Percentiles rank a stretch among this genome's conserved stretches.
Evolutionary conservation across 2,888 invertebrate genomes (phyloP).

Genomic region (Cryptocheilus praepositus): DNA sequence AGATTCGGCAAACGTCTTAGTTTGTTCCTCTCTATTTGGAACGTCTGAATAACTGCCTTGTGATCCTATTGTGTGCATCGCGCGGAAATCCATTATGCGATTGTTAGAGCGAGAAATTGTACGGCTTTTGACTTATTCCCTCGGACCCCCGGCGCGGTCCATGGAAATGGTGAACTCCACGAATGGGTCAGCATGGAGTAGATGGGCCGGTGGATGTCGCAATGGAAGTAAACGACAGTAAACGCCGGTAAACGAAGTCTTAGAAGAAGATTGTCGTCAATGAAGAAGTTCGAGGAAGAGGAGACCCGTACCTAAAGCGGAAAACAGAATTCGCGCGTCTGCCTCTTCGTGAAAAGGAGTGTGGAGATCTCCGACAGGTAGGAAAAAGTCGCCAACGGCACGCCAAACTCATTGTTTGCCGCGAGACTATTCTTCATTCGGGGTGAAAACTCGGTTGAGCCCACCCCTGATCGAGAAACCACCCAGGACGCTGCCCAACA

Average conservation of each 20-base stretch:
- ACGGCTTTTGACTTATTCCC: constrained; percentile 56
- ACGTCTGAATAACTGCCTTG: too few species aligned
- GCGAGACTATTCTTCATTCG: constrained; percentile 1
- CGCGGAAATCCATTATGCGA: constrained; percentile 57
- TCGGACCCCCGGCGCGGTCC: constrained; percentile 53
- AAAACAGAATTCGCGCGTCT: constrained; percentile 36
- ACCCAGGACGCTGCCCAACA: constrained; percentile 50
- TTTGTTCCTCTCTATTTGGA: too few species aligned
- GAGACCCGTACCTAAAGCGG: constrained; percentile 11
- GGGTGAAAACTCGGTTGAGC: constrained; percentile 42
- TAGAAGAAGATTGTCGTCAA: not conserved
- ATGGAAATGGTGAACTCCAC: constrained; percentile 29
- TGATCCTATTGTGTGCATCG: too few species aligned
- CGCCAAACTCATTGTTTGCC: constrained; percentile 34
- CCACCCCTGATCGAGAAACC: constrained; percentile 36
- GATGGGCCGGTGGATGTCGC: constrained; percentile 33
- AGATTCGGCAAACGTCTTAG: too few species aligned
- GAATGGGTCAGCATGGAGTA: constrained; percentile 25
- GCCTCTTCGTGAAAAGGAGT: constrained; percentile 40
- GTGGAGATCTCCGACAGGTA: constrained; percentile 28
- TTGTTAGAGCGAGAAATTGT: constrained; percentile 66
- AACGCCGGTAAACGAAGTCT: not conserved
- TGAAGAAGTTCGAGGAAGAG: constrained; percentile 15
- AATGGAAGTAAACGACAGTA: constrained; percentile 10
- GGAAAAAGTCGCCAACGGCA: constrained; percentile 19